Conservation (phyloP, 2,797 vertebrate species). For the Artibeus lituratus region DNA sequence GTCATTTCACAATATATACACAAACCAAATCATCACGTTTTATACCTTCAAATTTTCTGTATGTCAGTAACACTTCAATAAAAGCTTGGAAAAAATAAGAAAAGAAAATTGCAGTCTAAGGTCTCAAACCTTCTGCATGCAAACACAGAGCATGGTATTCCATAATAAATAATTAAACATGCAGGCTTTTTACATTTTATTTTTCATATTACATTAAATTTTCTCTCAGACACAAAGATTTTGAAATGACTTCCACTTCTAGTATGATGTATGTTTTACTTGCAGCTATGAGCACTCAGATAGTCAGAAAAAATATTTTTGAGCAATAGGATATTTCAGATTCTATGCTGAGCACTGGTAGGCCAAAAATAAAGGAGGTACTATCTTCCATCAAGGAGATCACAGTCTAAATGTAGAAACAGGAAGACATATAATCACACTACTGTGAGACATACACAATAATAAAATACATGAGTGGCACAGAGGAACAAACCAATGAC, state of each 20-base stretch:
- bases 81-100: neutral
- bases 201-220: neutral
- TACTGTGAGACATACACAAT: neutral
- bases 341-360: neutral
- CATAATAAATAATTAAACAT: neutral
- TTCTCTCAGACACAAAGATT: neutral
- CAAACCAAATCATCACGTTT: neutral
- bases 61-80: neutral
- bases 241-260: neutral
- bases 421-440: neutral
- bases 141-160: neutral
- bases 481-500: neutral
- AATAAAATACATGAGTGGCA: neutral
- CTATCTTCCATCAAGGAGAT: neutral
- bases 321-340: neutral
- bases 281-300: neutral
- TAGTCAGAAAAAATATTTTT: slow-evolving; percentile 33
- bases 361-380: neutral
- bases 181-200: neutral
- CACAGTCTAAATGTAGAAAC: neutral
- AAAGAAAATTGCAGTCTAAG: neutral
- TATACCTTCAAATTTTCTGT: neutral
- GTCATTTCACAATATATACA: neutral
- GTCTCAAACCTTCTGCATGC: neutral
- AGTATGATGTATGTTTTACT: neutral